Evolutionary conservation across 2,888 invertebrate genomes (phyloP), one percentile per base, ranked within the genome.

Genomic region (Ceramica pisi): DNA sequence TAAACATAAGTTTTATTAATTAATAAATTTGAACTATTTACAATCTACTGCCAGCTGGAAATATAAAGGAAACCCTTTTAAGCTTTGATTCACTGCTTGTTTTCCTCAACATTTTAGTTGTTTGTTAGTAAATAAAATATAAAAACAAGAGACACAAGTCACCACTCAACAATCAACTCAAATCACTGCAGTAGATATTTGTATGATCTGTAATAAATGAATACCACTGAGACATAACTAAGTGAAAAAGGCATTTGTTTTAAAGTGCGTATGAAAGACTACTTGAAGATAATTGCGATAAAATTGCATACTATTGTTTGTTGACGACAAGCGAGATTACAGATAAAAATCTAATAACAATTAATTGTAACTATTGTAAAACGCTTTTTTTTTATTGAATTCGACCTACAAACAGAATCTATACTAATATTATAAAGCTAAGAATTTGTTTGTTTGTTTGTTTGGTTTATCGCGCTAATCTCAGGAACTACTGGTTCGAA

Each of bases 221-320:
- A 61, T 67, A 77, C 12, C 41, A 70, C 41, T 55, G 31, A 48
- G 48, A 53, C 19, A 61, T 55, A 41, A 38, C 16, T 63, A 51
- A 76, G 38, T n/a, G 46, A 12, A 60, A 60, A 59, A 46, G 23
- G 59, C 7, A 61, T 44, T 48, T 50, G 38, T 19, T 23, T 56
- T 60, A 21, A 59, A 73, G 76, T 67, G 44, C 7, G 21, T 35
- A 12, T 21, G 8, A 35, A 44, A 48, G 26, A 12, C 50, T 75
- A 57, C 74, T 75, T 78, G 44, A 70, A 21, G 57, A 76, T 67
- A 50, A 55, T 51, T 70, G 44, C 26, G 78, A 74, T 70, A 71
- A 46, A 46, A 56, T 31, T 59, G 23, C 9, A 35, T 35, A 68
- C 50, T 38, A 50, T 12, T 48, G 26, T 26, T 21, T 31, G 38